These are phyloP conservation scores for Gasteruption jaculator DNA, from an alignment of 2,888 invertebrate species.

Conservation along the genomic window DNA sequence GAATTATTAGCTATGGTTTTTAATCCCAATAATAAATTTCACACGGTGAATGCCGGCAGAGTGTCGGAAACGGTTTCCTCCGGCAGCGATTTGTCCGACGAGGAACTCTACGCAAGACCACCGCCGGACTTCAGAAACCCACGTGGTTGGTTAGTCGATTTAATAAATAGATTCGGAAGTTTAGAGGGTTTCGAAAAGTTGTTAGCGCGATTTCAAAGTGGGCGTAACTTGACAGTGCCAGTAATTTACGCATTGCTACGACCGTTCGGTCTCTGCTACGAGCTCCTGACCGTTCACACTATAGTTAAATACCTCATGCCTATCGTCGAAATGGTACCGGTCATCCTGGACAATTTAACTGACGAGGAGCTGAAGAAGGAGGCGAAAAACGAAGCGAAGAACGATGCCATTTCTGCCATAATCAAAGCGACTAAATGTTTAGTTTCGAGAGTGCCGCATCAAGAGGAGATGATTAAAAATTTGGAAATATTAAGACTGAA, in stretches of 20 bases:
- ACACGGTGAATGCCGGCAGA: slow-evolving; percentile 77
- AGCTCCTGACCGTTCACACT: slow-evolving; percentile 83
- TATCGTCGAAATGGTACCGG: slow-evolving; percentile 85
- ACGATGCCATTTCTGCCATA: slow-evolving; percentile 91
- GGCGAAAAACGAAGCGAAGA: slow-evolving; percentile 92
- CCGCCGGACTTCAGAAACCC: slow-evolving; percentile 78
- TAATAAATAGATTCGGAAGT: slow-evolving; percentile 90
- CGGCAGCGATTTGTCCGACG: slow-evolving; percentile 62
- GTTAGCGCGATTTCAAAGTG: slow-evolving; percentile 76
- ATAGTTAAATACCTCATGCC: slow-evolving; percentile 91
- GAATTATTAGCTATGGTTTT: slow-evolving; percentile 90
- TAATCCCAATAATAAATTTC: slow-evolving; percentile 94
- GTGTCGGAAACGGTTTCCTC: slow-evolving; percentile 68
- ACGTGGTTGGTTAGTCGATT: slow-evolving; percentile 93
- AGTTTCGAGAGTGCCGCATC: slow-evolving; percentile 77
- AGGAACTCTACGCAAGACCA: slow-evolving; percentile 70
- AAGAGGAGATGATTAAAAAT: slow-evolving; percentile 74
- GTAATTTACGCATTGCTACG: slow-evolving; percentile 78
- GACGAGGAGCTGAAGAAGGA: slow-evolving; percentile 95
- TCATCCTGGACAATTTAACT: slow-evolving; percentile 84
- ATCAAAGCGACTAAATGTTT: slow-evolving; percentile 89
- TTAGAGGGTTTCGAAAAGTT: slow-evolving; percentile 85
- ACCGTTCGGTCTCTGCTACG: slow-evolving; percentile 90
- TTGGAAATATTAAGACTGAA: slow-evolving; percentile 93
- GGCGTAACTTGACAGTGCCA: slow-evolving; percentile 68